A percentile compares a stretch with the other conserved stretches of the same genome.
phyloP scores from a whole-genome alignment of 2,113 vertebrate species.

The Psittacula cyanocephala region DNA sequence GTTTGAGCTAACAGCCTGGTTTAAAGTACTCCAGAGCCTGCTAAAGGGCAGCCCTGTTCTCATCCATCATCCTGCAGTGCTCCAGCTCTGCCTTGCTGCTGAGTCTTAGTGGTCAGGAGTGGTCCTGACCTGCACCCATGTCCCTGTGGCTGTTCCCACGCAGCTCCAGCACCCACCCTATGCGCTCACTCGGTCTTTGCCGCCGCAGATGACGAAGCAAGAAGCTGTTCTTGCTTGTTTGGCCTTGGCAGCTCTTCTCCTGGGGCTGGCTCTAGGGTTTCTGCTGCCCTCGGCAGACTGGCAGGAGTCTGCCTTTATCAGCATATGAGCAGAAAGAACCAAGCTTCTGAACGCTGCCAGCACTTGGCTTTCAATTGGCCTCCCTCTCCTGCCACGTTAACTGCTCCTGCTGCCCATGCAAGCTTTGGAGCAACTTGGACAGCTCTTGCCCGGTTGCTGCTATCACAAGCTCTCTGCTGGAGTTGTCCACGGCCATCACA shows the following conservation, averaged over 20 bases:
- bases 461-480: background rate
- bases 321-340: background rate
- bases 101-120: background rate
- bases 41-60: slow-evolving; percentile 23
- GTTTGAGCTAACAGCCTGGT: slow-evolving; percentile 41
- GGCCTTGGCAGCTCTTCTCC: slow-evolving; percentile 31
- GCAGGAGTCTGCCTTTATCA: slow-evolving; percentile 42
- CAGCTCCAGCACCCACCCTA: fast-evolving
- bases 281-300: slow-evolving; percentile 53
- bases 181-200: background rate
- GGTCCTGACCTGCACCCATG: background rate
- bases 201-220: background rate
- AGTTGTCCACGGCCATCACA: background rate
- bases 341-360: background rate
- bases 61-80: background rate
- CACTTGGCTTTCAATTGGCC: background rate
- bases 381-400: background rate
- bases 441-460: background rate
- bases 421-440: background rate
- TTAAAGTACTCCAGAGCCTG: background rate
- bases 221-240: background rate
- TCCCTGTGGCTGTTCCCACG: background rate
- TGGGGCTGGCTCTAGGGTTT: slow-evolving; percentile 22
- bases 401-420: background rate
- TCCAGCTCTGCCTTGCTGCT: background rate